Evolutionary conservation across 2,888 invertebrate genomes (phyloP).

Genomic region (Thymelicus acteon): DNA sequence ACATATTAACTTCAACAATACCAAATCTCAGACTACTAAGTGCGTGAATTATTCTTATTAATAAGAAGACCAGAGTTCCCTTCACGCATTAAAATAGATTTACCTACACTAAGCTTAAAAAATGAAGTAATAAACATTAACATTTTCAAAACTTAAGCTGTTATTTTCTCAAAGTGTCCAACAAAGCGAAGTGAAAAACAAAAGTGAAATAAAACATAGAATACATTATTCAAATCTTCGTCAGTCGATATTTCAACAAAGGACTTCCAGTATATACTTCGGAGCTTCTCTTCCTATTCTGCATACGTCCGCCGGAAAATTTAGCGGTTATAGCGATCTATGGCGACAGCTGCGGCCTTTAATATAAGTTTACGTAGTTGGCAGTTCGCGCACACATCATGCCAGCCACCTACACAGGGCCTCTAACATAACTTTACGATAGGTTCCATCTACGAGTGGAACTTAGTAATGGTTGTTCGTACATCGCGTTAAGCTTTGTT

Average conservation of each 20-base stretch:
- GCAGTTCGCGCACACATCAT: not conserved
- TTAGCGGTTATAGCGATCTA: constrained; percentile 1
- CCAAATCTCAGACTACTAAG: no score
- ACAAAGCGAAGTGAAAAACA: not conserved
- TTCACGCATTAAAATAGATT: no score
- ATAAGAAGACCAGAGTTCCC: no score
- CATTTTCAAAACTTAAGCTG: not conserved
- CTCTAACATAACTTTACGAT: no score
- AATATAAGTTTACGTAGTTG: constrained; percentile 7
- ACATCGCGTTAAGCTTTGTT: no score
- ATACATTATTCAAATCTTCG: not conserved
- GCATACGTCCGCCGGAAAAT: not conserved
- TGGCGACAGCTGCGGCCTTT: not conserved
- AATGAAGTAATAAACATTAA: no score
- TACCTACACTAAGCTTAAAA: no score
- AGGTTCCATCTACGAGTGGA: no score
- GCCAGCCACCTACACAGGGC: no score
- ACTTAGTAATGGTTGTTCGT: no score
- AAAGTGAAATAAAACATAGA: not conserved
- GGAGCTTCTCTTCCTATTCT: not conserved
- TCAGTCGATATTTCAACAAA: not conserved
- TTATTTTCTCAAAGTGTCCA: not conserved
- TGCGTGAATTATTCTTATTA: no score
- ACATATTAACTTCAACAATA: no score
- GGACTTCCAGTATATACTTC: not conserved